Base-by-base conservation (phyloP, 2,888 invertebrate genomes). In the Tiliacea aurago region DNA sequence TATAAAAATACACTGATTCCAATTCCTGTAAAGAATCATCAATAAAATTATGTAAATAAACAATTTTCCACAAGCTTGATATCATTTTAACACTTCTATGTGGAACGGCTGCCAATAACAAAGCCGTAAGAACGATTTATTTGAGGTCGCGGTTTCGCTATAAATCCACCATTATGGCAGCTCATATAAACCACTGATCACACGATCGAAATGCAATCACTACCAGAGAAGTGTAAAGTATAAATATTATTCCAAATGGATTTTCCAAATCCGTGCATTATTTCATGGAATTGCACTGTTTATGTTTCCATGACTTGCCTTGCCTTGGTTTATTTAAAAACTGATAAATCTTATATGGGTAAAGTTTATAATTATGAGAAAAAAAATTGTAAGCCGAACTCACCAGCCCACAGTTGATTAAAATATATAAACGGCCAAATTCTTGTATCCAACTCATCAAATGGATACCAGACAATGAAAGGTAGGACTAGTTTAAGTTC, bases 381-480 rank as follows among this genome's bases (percentile, higher is more conserved):
- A 47, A 43, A 4, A 0, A 23, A 18, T 10, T 45, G 0, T 18
- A 41, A 23, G 9, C n/a, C 18, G 0, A 49, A 61, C 84, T 85
- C 78, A 93, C 93, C 90, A 84, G 89, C 61, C 87, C 87, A 90
- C 18, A 91, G 66, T 76, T 91, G 89, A 65, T 87, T 84, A 49
- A 90, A 0, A 83, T 89, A 93, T 47, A 85, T 83, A 56, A 92
- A 78, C 0, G 90, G 90, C 86, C 88, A 94, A 67, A 85, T 70
- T n/a, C 75, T 73, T 41, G 89, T 77, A 75, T 89, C 83, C 4
- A 75, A 86, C 20, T 76, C 81, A 83, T 94, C 87, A 76, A 93
- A 93, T 6, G 93, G 93, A 87, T 92, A 94, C 77, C 86, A 87
- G 23, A 90, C 23, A 9, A 88, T 11, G 77, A 90, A 94, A 0